These are phyloP conservation scores for Mystacides longicornis DNA, from an alignment of 2,888 invertebrate genomes.

Conservation along the genomic window DNA sequence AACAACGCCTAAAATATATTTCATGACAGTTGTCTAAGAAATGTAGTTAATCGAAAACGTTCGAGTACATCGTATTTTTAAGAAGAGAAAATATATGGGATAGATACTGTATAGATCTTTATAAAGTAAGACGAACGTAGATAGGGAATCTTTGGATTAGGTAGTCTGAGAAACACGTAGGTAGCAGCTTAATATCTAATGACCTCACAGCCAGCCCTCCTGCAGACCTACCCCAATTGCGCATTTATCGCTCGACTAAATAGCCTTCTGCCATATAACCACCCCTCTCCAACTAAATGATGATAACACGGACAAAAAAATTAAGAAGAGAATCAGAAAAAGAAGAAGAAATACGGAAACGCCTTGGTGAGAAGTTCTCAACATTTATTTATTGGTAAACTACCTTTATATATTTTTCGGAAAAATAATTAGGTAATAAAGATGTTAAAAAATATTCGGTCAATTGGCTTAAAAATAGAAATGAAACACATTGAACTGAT, in stretches of 20 bases:
- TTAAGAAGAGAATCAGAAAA: constrained; percentile 5
- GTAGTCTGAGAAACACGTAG: neutral
- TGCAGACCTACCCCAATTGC: constrained; percentile 22
- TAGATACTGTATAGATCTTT: too few relatives aligned
- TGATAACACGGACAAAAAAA: constrained; percentile 18
- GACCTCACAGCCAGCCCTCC: constrained; percentile 13
- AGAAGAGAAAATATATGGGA: too few relatives aligned
- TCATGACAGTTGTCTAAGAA: too few relatives aligned
- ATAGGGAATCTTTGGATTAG: neutral
- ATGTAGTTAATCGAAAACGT: too few relatives aligned
- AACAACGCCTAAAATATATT: too few relatives aligned
- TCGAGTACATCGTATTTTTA: too few relatives aligned
- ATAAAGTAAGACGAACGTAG: neutral
- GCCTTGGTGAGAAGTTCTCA: constrained; percentile 1
- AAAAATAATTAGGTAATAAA: too few relatives aligned
- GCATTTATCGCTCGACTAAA: constrained; percentile 23
- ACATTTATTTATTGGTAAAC: too few relatives aligned
- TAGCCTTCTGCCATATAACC: constrained; percentile 11
- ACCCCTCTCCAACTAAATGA: constrained; percentile 9
- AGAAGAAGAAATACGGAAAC: constrained; percentile 8
- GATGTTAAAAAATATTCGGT: too few relatives aligned
- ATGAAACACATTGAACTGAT: too few relatives aligned
- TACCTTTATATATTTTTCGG: too few relatives aligned
- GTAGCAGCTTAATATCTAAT: constrained; percentile 17
- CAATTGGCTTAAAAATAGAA: too few relatives aligned